Evolutionary conservation across 2,888 invertebrate species (phyloP).

Genomic region (Apodemia zela): DNA sequence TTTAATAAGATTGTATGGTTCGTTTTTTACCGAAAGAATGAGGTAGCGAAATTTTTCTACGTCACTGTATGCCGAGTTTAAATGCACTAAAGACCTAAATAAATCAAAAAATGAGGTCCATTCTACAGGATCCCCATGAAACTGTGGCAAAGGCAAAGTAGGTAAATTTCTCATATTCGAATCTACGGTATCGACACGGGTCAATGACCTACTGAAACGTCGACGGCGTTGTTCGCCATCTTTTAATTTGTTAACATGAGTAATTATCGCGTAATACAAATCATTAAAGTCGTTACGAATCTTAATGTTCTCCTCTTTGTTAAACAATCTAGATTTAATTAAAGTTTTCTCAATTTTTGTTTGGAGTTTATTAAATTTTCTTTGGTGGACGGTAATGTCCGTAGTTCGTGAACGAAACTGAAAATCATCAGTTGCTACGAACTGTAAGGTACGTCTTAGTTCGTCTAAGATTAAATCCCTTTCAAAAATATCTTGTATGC

Average conservation of each 20-base stretch:
- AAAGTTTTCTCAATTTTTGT: not conserved
- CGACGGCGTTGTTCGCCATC: not conserved
- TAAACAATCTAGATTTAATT: not conserved
- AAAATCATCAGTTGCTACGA: not conserved
- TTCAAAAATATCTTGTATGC: not conserved
- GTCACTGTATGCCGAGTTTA: too few species aligned
- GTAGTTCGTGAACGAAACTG: conserved; percentile 4
- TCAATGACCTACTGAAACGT: not conserved
- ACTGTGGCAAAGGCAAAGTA: conserved; percentile 8
- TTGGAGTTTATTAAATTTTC: conserved; percentile 2
- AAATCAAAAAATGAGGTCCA: not conserved
- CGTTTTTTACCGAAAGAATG: not conserved
- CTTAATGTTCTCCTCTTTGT: not conserved
- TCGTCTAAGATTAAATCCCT: not conserved
- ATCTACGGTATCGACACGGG: not conserved
- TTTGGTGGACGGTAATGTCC: not conserved
- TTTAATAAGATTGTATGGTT: not conserved
- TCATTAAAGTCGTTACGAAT: conserved; percentile 1
- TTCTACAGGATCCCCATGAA: not conserved
- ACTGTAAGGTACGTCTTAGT: not conserved
- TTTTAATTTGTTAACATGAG: not conserved
- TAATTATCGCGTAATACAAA: not conserved
- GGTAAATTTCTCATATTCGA: not conserved
- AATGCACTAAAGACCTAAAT: not conserved
- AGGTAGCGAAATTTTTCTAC: too few species aligned